A percentile compares a stretch with the other conserved stretches of the same genome.
phyloP scores from a whole-genome alignment of 2,113 vertebrate genomes.

The Gymnorhina tibicen region DNA sequence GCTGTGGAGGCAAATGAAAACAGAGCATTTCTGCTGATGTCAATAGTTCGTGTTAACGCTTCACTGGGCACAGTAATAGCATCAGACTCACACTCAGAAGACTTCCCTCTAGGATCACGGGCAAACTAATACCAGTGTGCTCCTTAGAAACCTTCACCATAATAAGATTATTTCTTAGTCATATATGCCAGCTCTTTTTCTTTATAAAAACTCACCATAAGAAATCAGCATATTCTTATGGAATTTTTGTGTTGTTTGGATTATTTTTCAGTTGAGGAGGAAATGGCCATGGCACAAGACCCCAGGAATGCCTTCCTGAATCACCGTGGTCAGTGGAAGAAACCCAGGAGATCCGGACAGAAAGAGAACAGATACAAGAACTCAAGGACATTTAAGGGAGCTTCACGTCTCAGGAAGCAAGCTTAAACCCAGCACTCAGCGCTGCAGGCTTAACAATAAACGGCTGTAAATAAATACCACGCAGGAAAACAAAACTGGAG shows the following conservation, averaged over 20 bases:
- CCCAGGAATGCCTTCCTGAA: neutral
- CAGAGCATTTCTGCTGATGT: neutral
- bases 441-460: neutral
- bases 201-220: neutral
- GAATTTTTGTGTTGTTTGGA: neutral
- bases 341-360: neutral
- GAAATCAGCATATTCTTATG: neutral
- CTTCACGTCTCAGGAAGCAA: neutral
- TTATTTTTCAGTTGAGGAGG: slow-evolving; percentile 73
- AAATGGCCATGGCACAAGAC: slow-evolving; percentile 26
- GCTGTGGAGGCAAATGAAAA: neutral
- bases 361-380: neutral
- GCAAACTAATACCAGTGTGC: neutral
- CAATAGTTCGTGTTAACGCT: fast-evolving
- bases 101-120: neutral
- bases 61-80: neutral
- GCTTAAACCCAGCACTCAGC: neutral
- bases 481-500: neutral
- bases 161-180: neutral
- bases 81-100: neutral
- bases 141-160: neutral
- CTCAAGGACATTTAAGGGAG: neutral
- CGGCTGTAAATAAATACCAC: neutral
- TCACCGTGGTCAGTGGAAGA: neutral
- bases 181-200: neutral